phyloP scores from a whole-genome alignment of 2,113 vertebrate genomes.

The Oplegnathus fasciatus region DNA sequence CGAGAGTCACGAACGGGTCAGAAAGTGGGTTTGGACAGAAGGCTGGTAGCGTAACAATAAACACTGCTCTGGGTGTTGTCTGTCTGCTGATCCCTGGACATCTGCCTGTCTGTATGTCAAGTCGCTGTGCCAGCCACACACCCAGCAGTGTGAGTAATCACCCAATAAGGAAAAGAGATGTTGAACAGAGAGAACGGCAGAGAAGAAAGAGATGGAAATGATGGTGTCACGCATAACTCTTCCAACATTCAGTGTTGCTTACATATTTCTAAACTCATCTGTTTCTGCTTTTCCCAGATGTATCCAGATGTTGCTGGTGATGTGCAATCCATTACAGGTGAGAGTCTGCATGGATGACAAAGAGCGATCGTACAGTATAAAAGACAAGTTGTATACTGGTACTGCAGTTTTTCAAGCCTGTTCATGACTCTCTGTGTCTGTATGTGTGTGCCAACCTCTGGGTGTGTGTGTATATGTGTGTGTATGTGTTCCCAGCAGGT shows the following conservation, averaged over 20 bases:
- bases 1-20: slow-evolving; percentile 72
- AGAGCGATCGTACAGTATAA: slow-evolving; percentile 6
- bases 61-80: slow-evolving; percentile 77
- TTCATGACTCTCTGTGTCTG: background rate
- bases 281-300: slow-evolving; percentile 78
- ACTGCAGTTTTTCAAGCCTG: slow-evolving; percentile 4
- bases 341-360: slow-evolving; percentile 56
- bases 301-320: slow-evolving; percentile 89
- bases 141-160: slow-evolving; percentile 71
- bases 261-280: slow-evolving; percentile 67
- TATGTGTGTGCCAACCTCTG: slow-evolving; percentile 20
- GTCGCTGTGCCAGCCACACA: slow-evolving; percentile 67
- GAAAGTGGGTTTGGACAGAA: slow-evolving; percentile 62
- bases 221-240: slow-evolving; percentile 67
- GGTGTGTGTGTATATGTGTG: slow-evolving; percentile 28
- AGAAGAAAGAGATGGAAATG: slow-evolving; percentile 74
- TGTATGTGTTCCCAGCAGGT: slow-evolving; percentile 78
- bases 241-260: slow-evolving; percentile 67
- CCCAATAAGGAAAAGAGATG: slow-evolving; percentile 72
- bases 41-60: slow-evolving; percentile 72
- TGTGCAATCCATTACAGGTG: slow-evolving; percentile 88
- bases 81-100: slow-evolving; percentile 71
- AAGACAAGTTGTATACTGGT: slow-evolving; percentile 27
- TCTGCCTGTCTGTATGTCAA: slow-evolving; percentile 74
- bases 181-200: slow-evolving; percentile 61